Evolutionary conservation across 2,113 vertebrate genomes (phyloP), one percentile per base, ranked within the genome.

Genomic region (Hyla sarda): DNA sequence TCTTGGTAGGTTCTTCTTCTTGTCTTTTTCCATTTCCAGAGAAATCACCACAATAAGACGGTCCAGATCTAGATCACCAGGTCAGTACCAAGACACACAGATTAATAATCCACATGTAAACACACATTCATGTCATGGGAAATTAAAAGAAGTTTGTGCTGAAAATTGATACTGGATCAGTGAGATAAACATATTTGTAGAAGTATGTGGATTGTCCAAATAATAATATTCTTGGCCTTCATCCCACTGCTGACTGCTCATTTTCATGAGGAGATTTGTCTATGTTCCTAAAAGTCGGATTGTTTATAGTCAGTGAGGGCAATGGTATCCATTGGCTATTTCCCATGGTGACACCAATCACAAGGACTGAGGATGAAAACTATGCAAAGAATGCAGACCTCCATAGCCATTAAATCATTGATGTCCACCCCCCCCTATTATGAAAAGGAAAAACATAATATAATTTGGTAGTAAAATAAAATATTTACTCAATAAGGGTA

Each of bases 181-280:
- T 58, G 50, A 83, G 82, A 83, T 83, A 73, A 73, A 83, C 48
- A 73, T 83, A 73, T 73, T 83, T 83, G 82, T 83, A 23, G 45
- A 48, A 74, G 28, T 73, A 72, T 73, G 25, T 52, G 32, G 19
- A 73, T 58, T 73, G n/a, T 73, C 41, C 28, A 83, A 32, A 83
- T 83, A 83, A 58, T 69, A 71, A 73, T 69, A 32, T 12, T 52
- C 6, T 21, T 58, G 81, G 65, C 81, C 28, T 71, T 30, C 3
- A 25, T 71, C 65, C 65, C 47, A 72, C 28, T 71, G 81, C 65
- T 52, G 81, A 83, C 65, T 54, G 11, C 9, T 28, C 45, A 23
- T 52, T 83, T 72, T 32, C 19, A 32, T 12, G 13, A 30, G 28
- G 45, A 2, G 5, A 8, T 56, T 16, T 69, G 4, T 69, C 16